Percentiles rank a stretch among this genome's conserved stretches.
phyloP scores from a whole-genome alignment of 2,888 invertebrate genomes.

The Tetragonisca angustula region DNA sequence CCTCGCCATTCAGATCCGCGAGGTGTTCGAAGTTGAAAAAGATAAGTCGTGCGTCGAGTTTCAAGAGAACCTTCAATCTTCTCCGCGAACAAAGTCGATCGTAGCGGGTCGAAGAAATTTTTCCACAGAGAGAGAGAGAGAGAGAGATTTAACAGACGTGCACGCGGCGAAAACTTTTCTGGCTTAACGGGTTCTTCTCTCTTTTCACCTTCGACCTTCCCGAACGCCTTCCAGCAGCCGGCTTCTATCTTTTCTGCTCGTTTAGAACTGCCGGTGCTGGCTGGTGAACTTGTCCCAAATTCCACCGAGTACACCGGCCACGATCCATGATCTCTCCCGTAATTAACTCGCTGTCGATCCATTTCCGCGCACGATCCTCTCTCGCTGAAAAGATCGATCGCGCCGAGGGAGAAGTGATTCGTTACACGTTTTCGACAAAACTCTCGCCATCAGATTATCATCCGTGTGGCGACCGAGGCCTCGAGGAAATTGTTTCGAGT shows the following conservation, averaged over 20 bases:
- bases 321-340: constrained; percentile 38
- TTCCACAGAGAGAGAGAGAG: neutral
- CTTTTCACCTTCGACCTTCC: constrained; percentile 68
- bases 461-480: neutral
- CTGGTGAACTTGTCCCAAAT: constrained; percentile 71
- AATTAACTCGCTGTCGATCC: constrained; percentile 55
- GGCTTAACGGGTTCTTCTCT: constrained; percentile 67
- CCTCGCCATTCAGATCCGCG: too few relatives aligned
- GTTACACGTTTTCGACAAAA: constrained; percentile 18
- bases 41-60: too few relatives aligned
- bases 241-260: constrained; percentile 42
- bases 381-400: constrained; percentile 31
- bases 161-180: constrained; percentile 43
- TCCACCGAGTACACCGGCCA: constrained; percentile 56
- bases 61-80: too few relatives aligned
- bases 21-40: too few relatives aligned
- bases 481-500: neutral
- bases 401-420: neutral
- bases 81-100: too few relatives aligned
- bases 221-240: constrained; percentile 41
- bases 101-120: too few relatives aligned
- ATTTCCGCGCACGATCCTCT: constrained; percentile 50
- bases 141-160: constrained; percentile 6
- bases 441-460: constrained; percentile 10
- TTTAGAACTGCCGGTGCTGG: constrained; percentile 28